phyloP scores from a whole-genome alignment of 2,797 vertebrate genomes.

The Miichthys miiuy region DNA sequence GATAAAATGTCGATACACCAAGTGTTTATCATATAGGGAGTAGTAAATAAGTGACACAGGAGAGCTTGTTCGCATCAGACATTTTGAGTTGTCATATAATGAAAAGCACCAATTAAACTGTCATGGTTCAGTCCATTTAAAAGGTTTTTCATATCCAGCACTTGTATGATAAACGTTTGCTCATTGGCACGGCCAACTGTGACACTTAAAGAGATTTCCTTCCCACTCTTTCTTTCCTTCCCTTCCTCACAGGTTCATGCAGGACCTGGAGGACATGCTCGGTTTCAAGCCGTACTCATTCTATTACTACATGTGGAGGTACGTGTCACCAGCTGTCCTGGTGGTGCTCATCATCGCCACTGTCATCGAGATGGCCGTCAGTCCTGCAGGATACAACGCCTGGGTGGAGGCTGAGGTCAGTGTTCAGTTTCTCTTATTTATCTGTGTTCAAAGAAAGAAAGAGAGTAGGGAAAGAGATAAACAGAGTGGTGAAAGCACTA shows the following conservation, averaged over 20 bases:
- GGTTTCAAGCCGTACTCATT: slow-evolving; percentile 93
- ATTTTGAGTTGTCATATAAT: not conserved
- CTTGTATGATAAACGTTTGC: not conserved
- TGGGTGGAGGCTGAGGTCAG: slow-evolving; percentile 94
- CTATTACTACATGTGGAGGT: slow-evolving; percentile 98
- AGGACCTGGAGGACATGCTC: slow-evolving; percentile 98
- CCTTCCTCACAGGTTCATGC: slow-evolving; percentile 88
- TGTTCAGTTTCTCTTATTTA: slow-evolving; percentile 18
- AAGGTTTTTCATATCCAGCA: not conserved
- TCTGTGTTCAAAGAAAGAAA: not conserved
- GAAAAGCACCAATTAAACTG: not conserved
- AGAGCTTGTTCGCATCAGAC: not conserved
- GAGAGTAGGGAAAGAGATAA: not conserved
- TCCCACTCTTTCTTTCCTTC: not conserved
- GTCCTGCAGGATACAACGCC: slow-evolving; percentile 94
- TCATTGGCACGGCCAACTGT: not conserved
- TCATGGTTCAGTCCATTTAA: not conserved
- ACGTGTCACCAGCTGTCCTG: slow-evolving; percentile 91
- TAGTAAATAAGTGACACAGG: not conserved
- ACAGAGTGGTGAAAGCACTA: not conserved
- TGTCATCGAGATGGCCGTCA: slow-evolving; percentile 93
- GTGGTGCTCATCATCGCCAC: slow-evolving; percentile 89
- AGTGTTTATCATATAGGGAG: no score
- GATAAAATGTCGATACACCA: no score
- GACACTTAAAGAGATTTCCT: not conserved